Evolutionary conservation across 2,888 invertebrate species (phyloP).

Genomic region (Eulithis prunata): DNA sequence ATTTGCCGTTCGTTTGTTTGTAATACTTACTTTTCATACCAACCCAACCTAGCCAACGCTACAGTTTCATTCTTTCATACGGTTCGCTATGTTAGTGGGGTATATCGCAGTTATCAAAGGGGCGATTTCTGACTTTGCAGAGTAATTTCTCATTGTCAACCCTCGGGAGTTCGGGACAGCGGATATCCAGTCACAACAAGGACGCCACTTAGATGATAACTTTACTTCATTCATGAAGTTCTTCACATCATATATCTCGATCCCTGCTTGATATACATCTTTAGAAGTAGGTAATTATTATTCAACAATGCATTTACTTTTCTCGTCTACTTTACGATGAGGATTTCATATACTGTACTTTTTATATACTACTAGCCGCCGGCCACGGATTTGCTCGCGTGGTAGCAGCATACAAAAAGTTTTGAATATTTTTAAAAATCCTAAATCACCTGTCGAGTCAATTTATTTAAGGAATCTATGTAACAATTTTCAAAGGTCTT

Average conservation of each 20-base stretch:
- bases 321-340: no score
- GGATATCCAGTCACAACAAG: constrained; percentile 5
- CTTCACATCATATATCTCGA: constrained; percentile 1
- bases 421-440: no score
- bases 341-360: background rate
- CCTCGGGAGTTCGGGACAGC: constrained; percentile 16
- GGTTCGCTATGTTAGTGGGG: background rate
- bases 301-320: no score
- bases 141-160: constrained; percentile 29
- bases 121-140: constrained; percentile 21
- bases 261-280: background rate
- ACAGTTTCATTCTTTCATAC: background rate
- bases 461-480: no score
- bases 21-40: constrained; percentile 15
- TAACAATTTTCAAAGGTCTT: no score
- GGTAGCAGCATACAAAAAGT: no score
- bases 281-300: no score
- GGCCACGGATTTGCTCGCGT: no score
- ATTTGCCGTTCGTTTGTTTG: constrained; percentile 10
- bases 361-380: background rate
- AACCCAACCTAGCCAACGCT: background rate
- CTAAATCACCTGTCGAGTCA: no score
- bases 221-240: background rate
- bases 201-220: constrained; percentile 3
- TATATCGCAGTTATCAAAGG: constrained; percentile 13